Percentiles rank a stretch among this genome's conserved stretches.
phyloP scores from a whole-genome alignment of 2,888 invertebrate species.

The Camponotus fellah region DNA sequence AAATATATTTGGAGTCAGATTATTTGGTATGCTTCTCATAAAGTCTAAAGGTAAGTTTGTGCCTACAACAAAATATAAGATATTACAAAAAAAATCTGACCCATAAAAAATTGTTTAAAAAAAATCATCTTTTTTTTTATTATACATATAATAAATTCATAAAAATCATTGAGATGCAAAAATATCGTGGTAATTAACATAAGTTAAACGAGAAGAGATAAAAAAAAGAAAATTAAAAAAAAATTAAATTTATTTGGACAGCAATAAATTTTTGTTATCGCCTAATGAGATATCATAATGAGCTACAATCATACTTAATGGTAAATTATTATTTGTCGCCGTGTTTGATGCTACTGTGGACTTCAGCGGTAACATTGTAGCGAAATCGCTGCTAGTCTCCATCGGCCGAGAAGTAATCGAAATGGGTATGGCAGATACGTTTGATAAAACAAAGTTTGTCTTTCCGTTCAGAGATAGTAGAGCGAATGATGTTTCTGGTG shows the following conservation, averaged over 20 bases:
- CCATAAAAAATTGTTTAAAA: slow-evolving; percentile 3
- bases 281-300: background rate
- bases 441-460: slow-evolving; percentile 68
- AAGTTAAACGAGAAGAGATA: background rate
- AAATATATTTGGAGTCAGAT: slow-evolving; percentile 61
- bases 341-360: slow-evolving; percentile 67
- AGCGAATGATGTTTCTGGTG: slow-evolving; percentile 65
- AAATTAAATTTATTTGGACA: background rate
- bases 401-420: slow-evolving; percentile 69
- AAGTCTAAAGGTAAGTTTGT: slow-evolving; percentile 40
- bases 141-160: background rate
- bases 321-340: slow-evolving; percentile 57
- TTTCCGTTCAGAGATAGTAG: slow-evolving; percentile 56
- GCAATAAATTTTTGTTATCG: background rate
- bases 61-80: slow-evolving; percentile 34
- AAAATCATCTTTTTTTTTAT: background rate
- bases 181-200: background rate
- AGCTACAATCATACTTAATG: slow-evolving; percentile 63
- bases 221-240: background rate
- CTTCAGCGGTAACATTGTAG: slow-evolving; percentile 67
- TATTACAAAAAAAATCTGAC: background rate
- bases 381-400: slow-evolving; percentile 71
- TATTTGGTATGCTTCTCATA: slow-evolving; percentile 38
- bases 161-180: background rate
- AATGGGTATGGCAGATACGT: slow-evolving; percentile 70